Base-by-base conservation (phyloP, 1,140 invertebrate species). In the Drosophila azteca region DNA sequence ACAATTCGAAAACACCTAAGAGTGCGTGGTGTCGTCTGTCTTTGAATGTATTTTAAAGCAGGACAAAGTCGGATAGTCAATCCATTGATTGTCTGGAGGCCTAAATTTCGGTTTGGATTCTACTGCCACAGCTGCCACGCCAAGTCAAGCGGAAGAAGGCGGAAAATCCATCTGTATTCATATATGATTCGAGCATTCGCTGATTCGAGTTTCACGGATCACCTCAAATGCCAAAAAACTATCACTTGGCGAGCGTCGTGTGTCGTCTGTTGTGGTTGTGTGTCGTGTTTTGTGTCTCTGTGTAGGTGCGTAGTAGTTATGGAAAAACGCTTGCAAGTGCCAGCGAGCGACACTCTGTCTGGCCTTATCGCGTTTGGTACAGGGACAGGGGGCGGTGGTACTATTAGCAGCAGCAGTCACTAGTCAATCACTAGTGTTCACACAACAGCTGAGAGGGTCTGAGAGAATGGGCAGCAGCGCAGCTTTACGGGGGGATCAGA, bases 301-400 rank as follows among this genome's bases (percentile, higher is more conserved):
- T 51, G 46, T 44, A 55, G 62, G 71, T 54, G 54, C 63, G 65
- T 55, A 74, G 70, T 55, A 74, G 71, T 74, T 74, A 74, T 73
- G 65, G 17, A 65, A 67, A 74, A 54, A 51, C 35, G 17, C 39
- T 44, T 44, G 55, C 45, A 51, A 64, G 68, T 43, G 45, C 54
- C 43, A 72, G 13, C 15, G 46, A 77, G 77, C 60, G 66, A 68
- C 64, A 57, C 61, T 39, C 53, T 81, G 81, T 87, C 78, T 85
- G 68, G 61, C 73, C 74, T 87, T 87, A 87, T 85, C 78, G 68
- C 62, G 64, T 13, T 39, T 39, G 4, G 35, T 11, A 39, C 3
- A 39, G 35, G 35, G 35, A 39, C 35, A 39, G 35, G 35, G 35
- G 35, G 8, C 35, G 11, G 11, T 39, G 0, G 11, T 39, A 13